Evolutionary conservation across 2,888 invertebrate species (phyloP).

Genomic region (Tineola bisselliella): DNA sequence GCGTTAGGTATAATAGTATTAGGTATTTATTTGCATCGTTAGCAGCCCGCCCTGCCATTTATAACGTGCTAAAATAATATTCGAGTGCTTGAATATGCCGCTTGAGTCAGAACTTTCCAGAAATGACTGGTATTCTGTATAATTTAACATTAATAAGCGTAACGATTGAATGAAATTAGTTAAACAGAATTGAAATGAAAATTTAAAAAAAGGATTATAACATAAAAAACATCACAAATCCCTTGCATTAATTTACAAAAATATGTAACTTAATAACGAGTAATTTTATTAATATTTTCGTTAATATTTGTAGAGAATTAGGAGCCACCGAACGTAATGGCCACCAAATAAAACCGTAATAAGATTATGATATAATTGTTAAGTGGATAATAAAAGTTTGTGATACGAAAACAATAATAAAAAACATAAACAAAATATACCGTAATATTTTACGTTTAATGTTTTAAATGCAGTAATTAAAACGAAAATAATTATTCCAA

Average conservation of each 20-base stretch:
- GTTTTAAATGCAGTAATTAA: too few species aligned
- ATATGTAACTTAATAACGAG: not conserved
- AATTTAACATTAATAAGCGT: too few species aligned
- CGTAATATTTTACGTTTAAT: too few species aligned
- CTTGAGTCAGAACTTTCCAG: not conserved
- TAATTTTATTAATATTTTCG: not conserved
- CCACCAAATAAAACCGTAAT: not conserved
- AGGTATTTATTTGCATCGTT: constrained; percentile 8
- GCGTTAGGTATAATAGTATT: not conserved
- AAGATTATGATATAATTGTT: too few species aligned
- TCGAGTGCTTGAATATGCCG: not conserved
- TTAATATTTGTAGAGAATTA: not conserved
- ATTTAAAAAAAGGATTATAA: too few species aligned
- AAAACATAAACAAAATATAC: too few species aligned
- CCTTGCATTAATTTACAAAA: too few species aligned
- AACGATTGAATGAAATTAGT: too few species aligned
- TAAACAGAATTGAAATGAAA: not conserved
- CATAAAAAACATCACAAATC: too few species aligned
- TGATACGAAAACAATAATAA: too few species aligned
- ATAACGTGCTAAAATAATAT: constrained; percentile 21
- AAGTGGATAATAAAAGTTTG: too few species aligned
- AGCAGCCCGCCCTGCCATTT: constrained; percentile 16
- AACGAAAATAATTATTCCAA: too few species aligned
- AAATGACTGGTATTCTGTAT: not conserved
- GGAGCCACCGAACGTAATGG: not conserved